Evolutionary conservation across 2,797 vertebrate species (phyloP).

Genomic region (Uromys caudimaculatus): DNA sequence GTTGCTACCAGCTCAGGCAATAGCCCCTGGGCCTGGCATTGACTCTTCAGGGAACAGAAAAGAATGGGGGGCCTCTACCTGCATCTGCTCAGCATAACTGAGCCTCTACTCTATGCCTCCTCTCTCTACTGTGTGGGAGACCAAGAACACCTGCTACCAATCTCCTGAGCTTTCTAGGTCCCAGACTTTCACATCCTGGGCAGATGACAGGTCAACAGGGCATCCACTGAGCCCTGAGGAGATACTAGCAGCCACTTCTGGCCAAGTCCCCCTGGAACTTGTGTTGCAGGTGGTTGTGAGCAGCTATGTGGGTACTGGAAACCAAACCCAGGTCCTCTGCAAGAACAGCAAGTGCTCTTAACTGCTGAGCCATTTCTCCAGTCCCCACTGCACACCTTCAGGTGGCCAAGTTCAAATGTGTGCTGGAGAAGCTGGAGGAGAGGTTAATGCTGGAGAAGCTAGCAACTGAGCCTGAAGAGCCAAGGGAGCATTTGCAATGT

Average conservation of each 20-base stretch:
- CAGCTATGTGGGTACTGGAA: neutral
- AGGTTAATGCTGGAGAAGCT: too few species aligned
- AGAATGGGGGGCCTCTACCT: neutral
- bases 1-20: accelerated
- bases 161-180: neutral
- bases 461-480: too few species aligned
- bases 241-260: neutral
- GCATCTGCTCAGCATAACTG: accelerated
- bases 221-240: accelerated
- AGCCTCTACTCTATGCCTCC: neutral
- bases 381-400: accelerated
- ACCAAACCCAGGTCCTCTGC: neutral
- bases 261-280: neutral
- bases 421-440: neutral
- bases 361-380: neutral
- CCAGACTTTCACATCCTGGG: neutral
- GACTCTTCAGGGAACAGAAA: neutral
- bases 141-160: neutral
- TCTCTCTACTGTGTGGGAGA: neutral
- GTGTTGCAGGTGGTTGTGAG: neutral
- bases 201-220: neutral
- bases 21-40: neutral
- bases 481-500: neutral
- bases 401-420: neutral
- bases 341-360: neutral